Percentiles rank a stretch among this genome's conserved stretches.
phyloP scores from a whole-genome alignment of 1,140 invertebrate genomes.

The Scaptomyza montana region DNA sequence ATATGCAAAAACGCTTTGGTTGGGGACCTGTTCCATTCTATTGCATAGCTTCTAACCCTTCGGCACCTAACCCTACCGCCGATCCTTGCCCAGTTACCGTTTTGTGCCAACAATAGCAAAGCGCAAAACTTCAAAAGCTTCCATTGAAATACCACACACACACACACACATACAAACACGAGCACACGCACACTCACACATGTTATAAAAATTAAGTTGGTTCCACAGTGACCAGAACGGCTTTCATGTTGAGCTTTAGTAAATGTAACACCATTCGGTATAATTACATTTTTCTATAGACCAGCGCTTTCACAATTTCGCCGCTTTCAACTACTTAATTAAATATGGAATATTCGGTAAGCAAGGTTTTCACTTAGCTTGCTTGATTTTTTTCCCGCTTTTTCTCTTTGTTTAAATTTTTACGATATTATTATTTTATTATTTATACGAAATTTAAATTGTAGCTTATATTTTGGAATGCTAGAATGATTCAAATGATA shows the following conservation, averaged over 20 bases:
- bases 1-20: conserved; percentile 58
- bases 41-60: not conserved
- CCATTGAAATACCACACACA: conserved; percentile 50
- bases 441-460: no score
- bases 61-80: not conserved
- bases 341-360: conserved; percentile 32
- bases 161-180: conserved; percentile 1
- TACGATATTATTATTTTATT: no score
- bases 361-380: not conserved
- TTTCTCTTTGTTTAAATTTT: no score
- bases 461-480: no score
- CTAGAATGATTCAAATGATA: no score
- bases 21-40: conserved; percentile 32
- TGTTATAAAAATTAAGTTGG: not conserved
- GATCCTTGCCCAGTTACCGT: not conserved
- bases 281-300: conserved; percentile 73
- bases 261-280: conserved; percentile 76
- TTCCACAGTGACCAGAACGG: not conserved
- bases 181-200: not conserved
- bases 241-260: conserved; percentile 60
- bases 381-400: no score
- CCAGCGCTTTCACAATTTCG: conserved; percentile 16
- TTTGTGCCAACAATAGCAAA: conserved; percentile 26
- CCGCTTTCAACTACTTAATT: conserved; percentile 59
- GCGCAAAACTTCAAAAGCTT: conserved; percentile 64